Evolutionary conservation across 2,113 vertebrate species (phyloP).

Genomic region (Zeus faber): DNA sequence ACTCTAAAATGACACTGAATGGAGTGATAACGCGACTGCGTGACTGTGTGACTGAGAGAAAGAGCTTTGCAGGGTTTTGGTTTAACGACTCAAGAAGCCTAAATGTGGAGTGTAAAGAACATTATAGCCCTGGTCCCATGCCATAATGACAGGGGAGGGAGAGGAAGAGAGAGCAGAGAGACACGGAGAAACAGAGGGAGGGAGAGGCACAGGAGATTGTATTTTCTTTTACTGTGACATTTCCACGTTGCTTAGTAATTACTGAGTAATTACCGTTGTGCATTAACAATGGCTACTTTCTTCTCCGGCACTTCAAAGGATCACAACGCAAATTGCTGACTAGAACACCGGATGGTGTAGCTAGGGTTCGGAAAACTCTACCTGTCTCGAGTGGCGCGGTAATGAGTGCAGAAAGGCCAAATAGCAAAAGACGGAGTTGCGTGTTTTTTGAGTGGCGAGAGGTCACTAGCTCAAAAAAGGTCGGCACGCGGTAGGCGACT

Average conservation of each 20-base stretch:
- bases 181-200: background rate
- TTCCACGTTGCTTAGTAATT: slow-evolving; percentile 20
- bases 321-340: background rate
- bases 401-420: no score
- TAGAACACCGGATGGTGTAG: slow-evolving; percentile 32
- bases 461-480: no score
- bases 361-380: background rate
- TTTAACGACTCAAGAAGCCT: no score
- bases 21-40: background rate
- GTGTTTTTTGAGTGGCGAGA: no score
- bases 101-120: background rate
- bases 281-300: slow-evolving; percentile 24
- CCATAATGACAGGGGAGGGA: background rate
- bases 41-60: no score
- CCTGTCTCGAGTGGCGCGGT: no score
- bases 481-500: slow-evolving; percentile 53
- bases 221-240: slow-evolving; percentile 3
- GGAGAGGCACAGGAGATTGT: background rate
- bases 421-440: no score
- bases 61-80: no score
- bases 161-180: slow-evolving; percentile 1
- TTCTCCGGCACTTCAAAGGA: slow-evolving; percentile 38
- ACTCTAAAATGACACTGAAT: background rate
- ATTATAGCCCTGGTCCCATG: background rate
- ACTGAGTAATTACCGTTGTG: slow-evolving; percentile 21